Conservation (phyloP, 2,797 vertebrate species). For the Sylvia borin region DNA sequence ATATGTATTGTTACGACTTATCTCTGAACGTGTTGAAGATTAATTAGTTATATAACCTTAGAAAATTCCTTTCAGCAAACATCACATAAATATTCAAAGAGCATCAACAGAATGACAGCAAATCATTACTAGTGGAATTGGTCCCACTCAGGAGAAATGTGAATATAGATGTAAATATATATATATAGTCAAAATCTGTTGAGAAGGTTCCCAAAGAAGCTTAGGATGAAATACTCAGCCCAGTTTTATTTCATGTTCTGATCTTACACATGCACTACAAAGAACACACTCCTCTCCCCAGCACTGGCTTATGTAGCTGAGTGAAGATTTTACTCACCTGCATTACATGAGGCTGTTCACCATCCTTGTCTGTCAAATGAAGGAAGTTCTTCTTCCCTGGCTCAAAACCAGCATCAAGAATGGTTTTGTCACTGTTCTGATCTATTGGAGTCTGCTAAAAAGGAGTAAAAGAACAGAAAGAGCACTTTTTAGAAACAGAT, state of each 20-base stretch:
- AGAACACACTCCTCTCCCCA: neutral
- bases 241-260: neutral
- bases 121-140: neutral
- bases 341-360: constrained; percentile 91
- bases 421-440: constrained; percentile 87
- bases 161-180: neutral
- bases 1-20: neutral
- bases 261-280: neutral
- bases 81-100: neutral
- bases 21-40: neutral
- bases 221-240: neutral
- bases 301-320: neutral
- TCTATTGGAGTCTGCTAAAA: constrained; percentile 85
- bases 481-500: neutral
- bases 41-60: neutral
- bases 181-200: neutral
- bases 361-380: constrained; percentile 94
- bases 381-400: constrained; percentile 95
- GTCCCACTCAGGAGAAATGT: neutral
- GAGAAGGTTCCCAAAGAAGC: neutral
- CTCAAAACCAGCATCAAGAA: constrained; percentile 92
- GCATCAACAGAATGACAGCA: neutral
- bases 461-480: neutral
- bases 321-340: constrained; percentile 79
- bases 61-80: neutral